phyloP scores from a whole-genome alignment of 92 coral and sea anemone species.

The Porites lobata region DNA sequence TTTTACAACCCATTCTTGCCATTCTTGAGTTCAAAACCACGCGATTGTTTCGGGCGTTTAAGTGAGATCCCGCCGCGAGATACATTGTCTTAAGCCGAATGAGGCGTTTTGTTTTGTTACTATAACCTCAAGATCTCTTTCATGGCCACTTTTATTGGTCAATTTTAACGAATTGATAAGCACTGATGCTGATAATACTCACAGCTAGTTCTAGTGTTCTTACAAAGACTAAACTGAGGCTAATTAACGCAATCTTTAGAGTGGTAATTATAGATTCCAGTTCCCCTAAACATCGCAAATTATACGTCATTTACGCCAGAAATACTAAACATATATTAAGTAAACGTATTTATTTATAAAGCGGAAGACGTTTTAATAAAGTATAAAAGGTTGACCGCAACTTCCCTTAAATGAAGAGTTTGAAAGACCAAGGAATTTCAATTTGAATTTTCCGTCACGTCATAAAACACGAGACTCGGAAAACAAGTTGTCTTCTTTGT shows the following conservation, averaged over 20 bases:
- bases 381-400: slow-evolving; percentile 16
- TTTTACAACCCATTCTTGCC: slow-evolving; percentile 16
- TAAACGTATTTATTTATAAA: slow-evolving; percentile 6
- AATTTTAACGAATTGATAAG: slow-evolving; percentile 16
- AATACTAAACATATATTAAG: not conserved
- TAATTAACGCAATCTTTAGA: slow-evolving; percentile 7
- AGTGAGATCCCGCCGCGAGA: slow-evolving; percentile 39
- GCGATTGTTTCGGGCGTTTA: slow-evolving; percentile 5
- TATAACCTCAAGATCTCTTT: not conserved
- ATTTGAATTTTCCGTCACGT: slow-evolving; percentile 22
- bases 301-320: not conserved
- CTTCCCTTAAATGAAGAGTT: slow-evolving; percentile 1
- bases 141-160: slow-evolving; percentile 31
- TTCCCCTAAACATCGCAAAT: not conserved
- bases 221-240: not conserved
- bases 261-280: not conserved
- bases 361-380: slow-evolving; percentile 47
- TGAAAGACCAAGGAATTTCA: slow-evolving; percentile 32
- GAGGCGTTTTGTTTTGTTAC: not conserved
- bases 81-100: not conserved
- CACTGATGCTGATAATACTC: slow-evolving; percentile 1
- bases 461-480: not conserved
- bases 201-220: not conserved
- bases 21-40: slow-evolving; percentile 8
- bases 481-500: not conserved